These are phyloP conservation scores for Lithobius niger DNA, from an alignment of 1,140 invertebrate genomes.

Conservation along the genomic window DNA sequence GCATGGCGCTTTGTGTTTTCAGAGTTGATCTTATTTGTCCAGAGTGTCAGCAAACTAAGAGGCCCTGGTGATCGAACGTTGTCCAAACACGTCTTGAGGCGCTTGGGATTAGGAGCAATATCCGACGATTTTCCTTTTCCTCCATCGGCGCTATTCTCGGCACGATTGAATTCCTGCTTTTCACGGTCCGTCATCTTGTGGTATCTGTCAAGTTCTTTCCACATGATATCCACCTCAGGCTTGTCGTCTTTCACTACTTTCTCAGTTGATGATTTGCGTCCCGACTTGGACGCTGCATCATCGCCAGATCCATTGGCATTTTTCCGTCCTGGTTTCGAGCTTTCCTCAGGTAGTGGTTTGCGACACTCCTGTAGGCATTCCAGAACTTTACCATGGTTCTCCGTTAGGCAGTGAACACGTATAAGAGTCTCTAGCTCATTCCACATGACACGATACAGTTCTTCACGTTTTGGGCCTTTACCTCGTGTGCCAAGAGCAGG, in stretches of 20 bases:
- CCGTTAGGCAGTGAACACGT: constrained; percentile 53
- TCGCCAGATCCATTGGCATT: constrained; percentile 29
- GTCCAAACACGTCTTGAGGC: constrained; percentile 6
- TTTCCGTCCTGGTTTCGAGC: constrained; percentile 26
- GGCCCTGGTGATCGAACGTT: constrained; percentile 17
- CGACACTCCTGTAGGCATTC: constrained; percentile 71
- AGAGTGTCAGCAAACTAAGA: constrained; percentile 30
- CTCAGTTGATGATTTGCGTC: constrained; percentile 25
- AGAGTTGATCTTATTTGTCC: constrained; percentile 30
- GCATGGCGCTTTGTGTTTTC: constrained; percentile 38
- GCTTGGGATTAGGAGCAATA: constrained; percentile 12
- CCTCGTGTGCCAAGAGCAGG: constrained; percentile 41
- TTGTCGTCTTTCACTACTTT: constrained; percentile 32
- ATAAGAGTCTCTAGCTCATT: constrained; percentile 73
- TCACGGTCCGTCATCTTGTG: constrained; percentile 28
- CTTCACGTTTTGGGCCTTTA: constrained; percentile 46
- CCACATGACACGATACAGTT: constrained; percentile 82
- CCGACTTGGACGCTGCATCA: constrained; percentile 19
- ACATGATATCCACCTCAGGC: constrained; percentile 45
- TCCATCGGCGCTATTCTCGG: neutral
- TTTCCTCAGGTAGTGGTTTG: constrained; percentile 23
- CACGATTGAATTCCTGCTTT: constrained; percentile 24
- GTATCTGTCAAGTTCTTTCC: constrained; percentile 43
- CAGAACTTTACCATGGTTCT: constrained; percentile 59
- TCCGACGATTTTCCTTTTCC: neutral